These are phyloP conservation scores for Rhyacophila evoluta DNA, from an alignment of 2,888 invertebrate genomes.

Conservation along the genomic window DNA sequence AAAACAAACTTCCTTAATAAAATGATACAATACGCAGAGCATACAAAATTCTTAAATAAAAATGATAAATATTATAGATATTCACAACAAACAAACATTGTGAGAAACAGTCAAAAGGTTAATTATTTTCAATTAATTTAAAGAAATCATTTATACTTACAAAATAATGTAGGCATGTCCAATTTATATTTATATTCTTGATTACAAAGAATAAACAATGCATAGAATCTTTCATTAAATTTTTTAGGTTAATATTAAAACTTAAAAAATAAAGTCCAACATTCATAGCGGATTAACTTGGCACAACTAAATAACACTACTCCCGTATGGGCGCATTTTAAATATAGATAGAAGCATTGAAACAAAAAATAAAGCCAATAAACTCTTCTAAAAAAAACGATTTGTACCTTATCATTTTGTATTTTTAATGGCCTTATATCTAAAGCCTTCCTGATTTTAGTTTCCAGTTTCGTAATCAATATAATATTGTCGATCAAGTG, in stretches of 20 bases:
- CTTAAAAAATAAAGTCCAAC: conserved; percentile 16
- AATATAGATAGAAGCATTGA: not conserved
- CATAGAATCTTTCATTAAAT: not conserved
- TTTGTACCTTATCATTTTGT: conserved; percentile 19
- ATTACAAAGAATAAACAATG: conserved; percentile 1
- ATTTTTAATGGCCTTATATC: not conserved
- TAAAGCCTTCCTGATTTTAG: conserved; percentile 14
- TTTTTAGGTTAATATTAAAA: not conserved
- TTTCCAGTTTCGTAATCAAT: not conserved
- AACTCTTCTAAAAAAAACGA: conserved; percentile 21
- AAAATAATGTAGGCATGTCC: not conserved
- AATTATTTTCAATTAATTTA: not conserved
- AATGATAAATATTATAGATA: not conserved
- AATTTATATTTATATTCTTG: not conserved
- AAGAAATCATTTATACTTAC: not conserved
- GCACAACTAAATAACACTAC: not conserved
- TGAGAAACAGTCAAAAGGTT: not conserved
- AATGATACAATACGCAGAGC: not conserved
- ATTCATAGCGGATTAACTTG: not conserved
- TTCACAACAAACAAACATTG: not conserved
- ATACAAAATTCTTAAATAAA: not conserved
- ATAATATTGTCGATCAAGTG: conserved; percentile 20
- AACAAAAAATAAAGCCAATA: conserved; percentile 5
- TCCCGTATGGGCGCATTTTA: conserved; percentile 1
- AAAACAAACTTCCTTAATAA: conserved; percentile 7